A percentile compares a stretch with the other conserved stretches of the same genome.
Evolutionary conservation across 2,888 invertebrate species (phyloP).

Genomic region (Subacronicta megacephala): DNA sequence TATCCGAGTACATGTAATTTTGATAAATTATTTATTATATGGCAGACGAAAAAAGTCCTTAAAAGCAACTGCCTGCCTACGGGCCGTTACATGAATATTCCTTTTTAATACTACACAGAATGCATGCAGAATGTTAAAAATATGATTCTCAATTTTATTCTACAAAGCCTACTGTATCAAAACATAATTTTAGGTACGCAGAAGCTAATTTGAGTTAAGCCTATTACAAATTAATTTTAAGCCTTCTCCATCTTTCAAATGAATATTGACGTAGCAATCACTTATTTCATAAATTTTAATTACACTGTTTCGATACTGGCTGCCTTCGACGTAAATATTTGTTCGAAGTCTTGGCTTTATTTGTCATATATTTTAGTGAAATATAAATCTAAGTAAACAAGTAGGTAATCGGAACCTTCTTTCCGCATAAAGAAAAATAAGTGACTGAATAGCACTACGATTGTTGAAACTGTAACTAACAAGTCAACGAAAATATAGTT

Average conservation of each 20-base stretch:
- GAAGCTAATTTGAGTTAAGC: slow-evolving; percentile 3
- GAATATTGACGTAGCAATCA: slow-evolving; percentile 7
- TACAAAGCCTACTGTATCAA: too few species aligned
- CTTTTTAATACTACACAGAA: too few species aligned
- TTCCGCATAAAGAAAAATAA: slow-evolving; percentile 16
- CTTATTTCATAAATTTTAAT: slow-evolving; percentile 30
- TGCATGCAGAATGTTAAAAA: too few species aligned
- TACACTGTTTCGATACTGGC: slow-evolving; percentile 18
- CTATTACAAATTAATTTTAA: slow-evolving; percentile 14
- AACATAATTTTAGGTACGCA: slow-evolving; percentile 4
- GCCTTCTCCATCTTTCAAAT: slow-evolving; percentile 20
- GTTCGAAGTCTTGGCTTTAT: slow-evolving; percentile 25
- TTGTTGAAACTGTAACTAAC: neutral
- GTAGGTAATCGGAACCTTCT: slow-evolving; percentile 22
- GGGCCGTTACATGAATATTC: too few species aligned
- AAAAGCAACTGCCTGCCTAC: too few species aligned
- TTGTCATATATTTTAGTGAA: slow-evolving; percentile 35
- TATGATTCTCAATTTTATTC: too few species aligned
- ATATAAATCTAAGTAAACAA: slow-evolving; percentile 34
- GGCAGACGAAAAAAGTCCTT: too few species aligned
- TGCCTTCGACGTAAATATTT: slow-evolving; percentile 45
- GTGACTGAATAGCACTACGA: neutral
- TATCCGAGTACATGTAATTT: too few species aligned
- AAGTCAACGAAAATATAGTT: neutral
- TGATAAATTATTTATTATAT: too few species aligned